phyloP scores from a whole-genome alignment of 1,140 invertebrate species.

The Calliphora vicina region DNA sequence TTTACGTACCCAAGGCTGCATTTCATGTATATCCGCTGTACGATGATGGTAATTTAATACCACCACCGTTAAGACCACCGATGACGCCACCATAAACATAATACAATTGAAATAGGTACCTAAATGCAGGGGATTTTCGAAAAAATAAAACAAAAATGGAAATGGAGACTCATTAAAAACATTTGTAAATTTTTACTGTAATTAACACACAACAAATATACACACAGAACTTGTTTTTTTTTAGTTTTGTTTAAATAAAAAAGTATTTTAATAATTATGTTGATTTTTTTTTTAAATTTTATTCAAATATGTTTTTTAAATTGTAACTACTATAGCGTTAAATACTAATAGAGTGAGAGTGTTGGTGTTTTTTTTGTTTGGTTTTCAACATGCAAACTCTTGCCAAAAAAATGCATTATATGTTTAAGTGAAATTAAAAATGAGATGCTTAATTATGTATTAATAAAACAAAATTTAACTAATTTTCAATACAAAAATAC shows the following conservation, averaged over 20 bases:
- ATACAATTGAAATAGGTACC: conserved; percentile 99
- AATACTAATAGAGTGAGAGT: background rate
- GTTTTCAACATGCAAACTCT: too few species aligned
- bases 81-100: conserved; percentile 99
- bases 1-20: conserved; percentile 92
- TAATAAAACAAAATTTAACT: too few species aligned
- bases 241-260: background rate
- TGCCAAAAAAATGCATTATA: too few species aligned
- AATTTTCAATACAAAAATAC: too few species aligned
- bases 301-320: conserved; percentile 9
- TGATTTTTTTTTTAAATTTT: background rate
- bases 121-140: conserved; percentile 57
- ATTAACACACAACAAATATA: conserved; percentile 17
- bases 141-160: conserved; percentile 46
- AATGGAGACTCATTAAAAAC: conserved; percentile 18
- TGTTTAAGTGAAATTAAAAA: too few species aligned
- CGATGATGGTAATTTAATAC: conserved; percentile 99
- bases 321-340: background rate
- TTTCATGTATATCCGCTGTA: conserved; percentile 94
- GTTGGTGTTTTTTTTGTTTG: conserved; percentile 18
- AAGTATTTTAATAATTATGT: background rate
- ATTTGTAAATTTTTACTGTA: background rate
- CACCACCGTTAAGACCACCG: conserved; percentile 96
- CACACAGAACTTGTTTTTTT: conserved; percentile 20
- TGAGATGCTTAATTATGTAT: too few species aligned